A percentile compares a stretch with the other conserved stretches of the same genome.
Evolutionary conservation across 2,113 vertebrate genomes (phyloP).

Genomic region (Saimiri boliviensis): DNA sequence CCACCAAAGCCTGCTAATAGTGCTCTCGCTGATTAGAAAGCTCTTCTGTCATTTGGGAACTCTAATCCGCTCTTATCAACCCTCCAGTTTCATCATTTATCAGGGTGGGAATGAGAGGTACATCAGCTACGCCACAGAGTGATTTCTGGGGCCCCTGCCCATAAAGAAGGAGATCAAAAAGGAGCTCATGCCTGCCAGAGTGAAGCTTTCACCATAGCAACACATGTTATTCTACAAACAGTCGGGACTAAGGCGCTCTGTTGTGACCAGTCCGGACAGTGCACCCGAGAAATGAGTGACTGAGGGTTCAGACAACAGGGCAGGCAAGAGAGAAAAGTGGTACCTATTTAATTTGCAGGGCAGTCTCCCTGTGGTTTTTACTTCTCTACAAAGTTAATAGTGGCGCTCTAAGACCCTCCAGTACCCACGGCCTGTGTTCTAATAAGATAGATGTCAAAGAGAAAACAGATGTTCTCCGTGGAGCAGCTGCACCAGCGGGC

Average conservation of each 20-base stretch:
- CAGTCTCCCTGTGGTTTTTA: background rate
- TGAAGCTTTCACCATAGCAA: conserved; percentile 79
- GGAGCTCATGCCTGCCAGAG: conserved; percentile 70
- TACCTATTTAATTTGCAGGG: background rate
- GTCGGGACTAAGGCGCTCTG: conserved; percentile 62
- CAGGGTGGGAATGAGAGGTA: conserved; percentile 65
- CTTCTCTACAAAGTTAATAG: background rate
- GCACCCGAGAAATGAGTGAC: conserved; percentile 6
- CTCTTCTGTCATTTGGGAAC: conserved; percentile 51
- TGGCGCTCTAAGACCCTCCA: background rate
- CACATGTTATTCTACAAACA: conserved; percentile 71
- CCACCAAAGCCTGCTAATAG: conserved; percentile 64
- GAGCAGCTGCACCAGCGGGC: background rate
- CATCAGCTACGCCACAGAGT: conserved; percentile 55
- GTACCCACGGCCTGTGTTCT: background rate
- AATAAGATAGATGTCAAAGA: background rate
- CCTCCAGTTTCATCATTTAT: conserved; percentile 54
- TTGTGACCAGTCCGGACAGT: conserved; percentile 43
- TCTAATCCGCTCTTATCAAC: conserved; percentile 65
- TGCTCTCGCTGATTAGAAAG: conserved; percentile 61
- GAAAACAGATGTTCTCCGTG: background rate
- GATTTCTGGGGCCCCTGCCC: conserved; percentile 70
- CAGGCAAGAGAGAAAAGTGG: background rate
- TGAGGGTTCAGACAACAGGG: conserved; percentile 10
- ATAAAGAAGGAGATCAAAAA: conserved; percentile 60